phyloP scores from a whole-genome alignment of 1,140 invertebrate species.

The Drosophila carrolli region DNA sequence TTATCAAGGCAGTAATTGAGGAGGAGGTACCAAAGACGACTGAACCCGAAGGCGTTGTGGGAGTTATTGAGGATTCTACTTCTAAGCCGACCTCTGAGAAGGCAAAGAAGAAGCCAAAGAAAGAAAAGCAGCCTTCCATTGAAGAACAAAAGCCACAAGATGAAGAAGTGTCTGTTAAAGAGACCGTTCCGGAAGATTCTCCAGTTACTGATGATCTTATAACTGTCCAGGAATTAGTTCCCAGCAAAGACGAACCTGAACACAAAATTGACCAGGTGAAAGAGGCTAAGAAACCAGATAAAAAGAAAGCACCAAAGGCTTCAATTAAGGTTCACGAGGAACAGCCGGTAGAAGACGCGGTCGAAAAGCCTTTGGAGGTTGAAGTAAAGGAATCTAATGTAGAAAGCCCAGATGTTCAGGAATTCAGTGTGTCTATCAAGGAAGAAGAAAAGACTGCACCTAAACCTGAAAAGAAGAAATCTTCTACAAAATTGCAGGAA shows the following conservation, averaged over 20 bases:
- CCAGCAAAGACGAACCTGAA: constrained; percentile 27
- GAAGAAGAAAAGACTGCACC: constrained; percentile 31
- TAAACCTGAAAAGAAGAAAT: constrained; percentile 23
- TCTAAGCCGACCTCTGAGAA: constrained; percentile 25
- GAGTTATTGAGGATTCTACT: constrained; percentile 20
- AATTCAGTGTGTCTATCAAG: constrained; percentile 30
- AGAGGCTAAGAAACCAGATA: constrained; percentile 32
- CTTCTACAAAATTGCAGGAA: constrained; percentile 25
- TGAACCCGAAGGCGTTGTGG: constrained; percentile 20
- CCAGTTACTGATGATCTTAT: constrained; percentile 11
- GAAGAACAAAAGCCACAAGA: constrained; percentile 16
- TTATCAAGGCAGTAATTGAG: constrained; percentile 60
- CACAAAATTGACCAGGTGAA: constrained; percentile 11
- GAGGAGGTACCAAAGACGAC: constrained; percentile 61
- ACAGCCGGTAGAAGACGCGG: constrained; percentile 26
- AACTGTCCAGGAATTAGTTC: constrained; percentile 18
- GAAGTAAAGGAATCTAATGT: constrained; percentile 45
- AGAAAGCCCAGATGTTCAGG: constrained; percentile 35
- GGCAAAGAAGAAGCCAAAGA: constrained; percentile 42
- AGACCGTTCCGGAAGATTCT: constrained; percentile 20
- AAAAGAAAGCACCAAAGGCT: constrained; percentile 75
- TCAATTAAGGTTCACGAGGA: constrained; percentile 44
- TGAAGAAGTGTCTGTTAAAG: constrained; percentile 30
- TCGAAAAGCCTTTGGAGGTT: constrained; percentile 29
- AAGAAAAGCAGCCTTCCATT: constrained; percentile 14